Evolutionary conservation across 2,113 vertebrate genomes (phyloP), one percentile per base, ranked within the genome.

Genomic region (Poecilia latipinna): DNA sequence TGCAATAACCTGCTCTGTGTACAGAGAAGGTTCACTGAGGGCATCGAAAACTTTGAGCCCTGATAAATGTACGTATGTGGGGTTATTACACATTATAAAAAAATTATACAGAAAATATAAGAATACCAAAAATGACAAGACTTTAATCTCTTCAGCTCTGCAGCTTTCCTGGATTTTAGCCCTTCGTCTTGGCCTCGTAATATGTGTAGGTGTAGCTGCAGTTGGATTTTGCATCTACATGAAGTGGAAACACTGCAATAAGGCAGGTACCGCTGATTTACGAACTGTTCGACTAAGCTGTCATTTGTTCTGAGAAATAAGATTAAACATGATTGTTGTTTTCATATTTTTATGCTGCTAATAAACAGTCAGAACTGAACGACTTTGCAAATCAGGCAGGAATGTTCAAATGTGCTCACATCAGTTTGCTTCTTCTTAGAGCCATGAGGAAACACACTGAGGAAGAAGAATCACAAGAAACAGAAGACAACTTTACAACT

Each of bases 21-120:
- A 51, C 0, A 83, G 90, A 77, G 88, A 91, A 19, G 87, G 83
- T 0, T 76, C 62, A 1, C 61, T 80, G 70, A 73, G 77, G 78
- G 75, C 68, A 2, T 80, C 74, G 17, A 81, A 80, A 66, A 85
- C 42, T 64, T 93, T 84, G 89, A 3, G 0, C 1, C 8, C 44
- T 28, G 17, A 35, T 19, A 48, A 75, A 42, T 2, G 88, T 92
- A 84, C 64, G 82, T 70, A 42, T 73, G 17, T 12, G 11, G 28
- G 44, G 15, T 60, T 29, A 28, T 28, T 28, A 28, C 28, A 3
- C 26, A 82, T 68, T 92, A 85, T 22, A 61, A 77, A 61, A 77
- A 35, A 33, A 65, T 17, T 6, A 0, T 11, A 12, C 11, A 24
- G 13, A 48, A n/a, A 57, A n/a, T 22, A 54, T 57, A 57, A 24